These are phyloP conservation scores for Etheostoma spectabile DNA, from an alignment of 2,113 vertebrate genomes.

Conservation along the genomic window DNA sequence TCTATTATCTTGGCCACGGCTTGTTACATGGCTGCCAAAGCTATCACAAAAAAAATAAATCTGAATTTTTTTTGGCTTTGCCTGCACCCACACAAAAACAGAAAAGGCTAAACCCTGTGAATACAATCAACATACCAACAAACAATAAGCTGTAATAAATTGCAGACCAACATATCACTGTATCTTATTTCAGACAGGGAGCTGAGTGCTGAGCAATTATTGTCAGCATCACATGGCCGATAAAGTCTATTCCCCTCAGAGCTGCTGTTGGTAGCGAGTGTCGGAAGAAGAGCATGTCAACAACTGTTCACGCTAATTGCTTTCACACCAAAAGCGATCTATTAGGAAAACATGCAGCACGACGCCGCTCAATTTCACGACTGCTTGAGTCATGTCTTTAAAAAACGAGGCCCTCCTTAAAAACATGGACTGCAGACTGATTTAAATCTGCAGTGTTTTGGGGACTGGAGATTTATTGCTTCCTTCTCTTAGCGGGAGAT, in stretches of 20 bases:
- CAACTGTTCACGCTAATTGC: slow-evolving; percentile 84
- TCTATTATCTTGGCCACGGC: slow-evolving; percentile 77
- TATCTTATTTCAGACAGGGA: slow-evolving; percentile 74
- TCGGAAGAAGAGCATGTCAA: slow-evolving; percentile 78
- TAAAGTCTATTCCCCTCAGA: slow-evolving; percentile 81
- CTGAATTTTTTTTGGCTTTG: slow-evolving; percentile 62
- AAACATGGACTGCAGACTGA: slow-evolving; percentile 53
- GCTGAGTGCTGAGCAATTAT: slow-evolving; percentile 78
- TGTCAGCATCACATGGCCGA: slow-evolving; percentile 76
- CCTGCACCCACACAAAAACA: slow-evolving; percentile 46
- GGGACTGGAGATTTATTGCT: slow-evolving; percentile 8
- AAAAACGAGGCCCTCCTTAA: slow-evolving; percentile 39
- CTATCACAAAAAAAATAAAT: slow-evolving; percentile 65
- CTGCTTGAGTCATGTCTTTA: slow-evolving; percentile 63
- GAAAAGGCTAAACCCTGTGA: slow-evolving; percentile 51
- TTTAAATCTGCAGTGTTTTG: slow-evolving; percentile 48
- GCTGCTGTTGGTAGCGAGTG: slow-evolving; percentile 73
- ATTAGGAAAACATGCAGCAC: slow-evolving; percentile 80
- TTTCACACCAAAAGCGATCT: slow-evolving; percentile 81
- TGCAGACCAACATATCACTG: slow-evolving; percentile 47
- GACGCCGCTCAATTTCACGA: slow-evolving; percentile 58
- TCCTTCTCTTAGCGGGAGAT: not conserved
- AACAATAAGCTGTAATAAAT: slow-evolving; percentile 64
- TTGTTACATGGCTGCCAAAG: slow-evolving; percentile 72
- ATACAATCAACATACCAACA: slow-evolving; percentile 56